Percentiles rank a stretch among this genome's conserved stretches.
phyloP scores from a whole-genome alignment of 2,113 vertebrate species.

The Amblyopsis rosae region DNA sequence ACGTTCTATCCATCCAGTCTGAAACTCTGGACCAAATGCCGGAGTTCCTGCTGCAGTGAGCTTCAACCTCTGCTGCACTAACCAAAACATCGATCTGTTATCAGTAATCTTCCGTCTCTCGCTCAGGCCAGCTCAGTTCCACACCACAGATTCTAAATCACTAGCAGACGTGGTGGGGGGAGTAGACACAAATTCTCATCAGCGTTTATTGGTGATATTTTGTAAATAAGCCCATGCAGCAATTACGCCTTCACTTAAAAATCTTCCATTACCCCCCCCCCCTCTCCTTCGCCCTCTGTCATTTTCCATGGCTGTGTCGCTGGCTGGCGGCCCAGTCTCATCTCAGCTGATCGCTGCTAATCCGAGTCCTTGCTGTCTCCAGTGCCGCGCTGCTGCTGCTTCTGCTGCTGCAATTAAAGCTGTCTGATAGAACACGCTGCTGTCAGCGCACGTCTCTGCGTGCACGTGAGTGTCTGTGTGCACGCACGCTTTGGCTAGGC shows the following conservation, averaged over 20 bases:
- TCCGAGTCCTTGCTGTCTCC: slow-evolving; percentile 45
- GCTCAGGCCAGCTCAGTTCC: slow-evolving; percentile 2
- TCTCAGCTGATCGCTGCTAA: slow-evolving; percentile 44
- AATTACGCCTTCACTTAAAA: slow-evolving; percentile 38
- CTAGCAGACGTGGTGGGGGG: slow-evolving; percentile 22
- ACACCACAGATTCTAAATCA: slow-evolving; percentile 33
- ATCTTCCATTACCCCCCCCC: slow-evolving; percentile 24
- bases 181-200: slow-evolving; percentile 41
- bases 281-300: slow-evolving; percentile 20
- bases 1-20: slow-evolving; percentile 3
- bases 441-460: slow-evolving; percentile 39
- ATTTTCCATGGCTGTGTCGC: not conserved
- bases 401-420: slow-evolving; percentile 54
- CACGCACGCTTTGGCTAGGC: slow-evolving; percentile 39
- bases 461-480: slow-evolving; percentile 18
- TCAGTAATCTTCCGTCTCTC: slow-evolving; percentile 8
- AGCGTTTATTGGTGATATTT: slow-evolving; percentile 48
- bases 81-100: slow-evolving; percentile 15
- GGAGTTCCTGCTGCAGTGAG: not conserved
- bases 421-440: slow-evolving; percentile 59
- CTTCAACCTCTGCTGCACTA: not conserved
- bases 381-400: slow-evolving; percentile 39
- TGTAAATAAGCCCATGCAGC: slow-evolving; percentile 35
- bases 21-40: not conserved
- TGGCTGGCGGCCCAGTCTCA: slow-evolving; percentile 51